phyloP scores from a whole-genome alignment of 2,113 vertebrate genomes.

The Hystrix brachyura region DNA sequence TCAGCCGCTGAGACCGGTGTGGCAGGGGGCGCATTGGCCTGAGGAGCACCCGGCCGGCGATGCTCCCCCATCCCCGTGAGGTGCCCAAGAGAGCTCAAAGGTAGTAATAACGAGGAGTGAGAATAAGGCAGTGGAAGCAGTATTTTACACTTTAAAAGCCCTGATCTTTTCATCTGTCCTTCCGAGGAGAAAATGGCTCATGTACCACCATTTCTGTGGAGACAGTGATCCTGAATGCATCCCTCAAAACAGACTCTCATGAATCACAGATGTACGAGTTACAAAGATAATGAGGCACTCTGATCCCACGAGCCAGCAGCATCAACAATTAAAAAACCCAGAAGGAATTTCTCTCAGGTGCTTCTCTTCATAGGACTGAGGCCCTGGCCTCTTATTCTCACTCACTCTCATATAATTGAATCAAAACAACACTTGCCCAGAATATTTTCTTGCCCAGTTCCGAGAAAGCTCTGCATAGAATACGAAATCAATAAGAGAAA shows the following conservation, averaged over 20 bases:
- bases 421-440: neutral
- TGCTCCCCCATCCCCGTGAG: neutral
- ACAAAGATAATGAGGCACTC: neutral
- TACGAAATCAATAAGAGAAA: slow-evolving; percentile 16
- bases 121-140: neutral
- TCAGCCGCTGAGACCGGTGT: rapidly evolving
- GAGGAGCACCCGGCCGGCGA: too few species aligned
- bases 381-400: neutral
- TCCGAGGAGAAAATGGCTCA: slow-evolving; percentile 40
- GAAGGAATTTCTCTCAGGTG: neutral
- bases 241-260: slow-evolving; percentile 2
- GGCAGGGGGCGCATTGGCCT: too few species aligned
- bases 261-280: slow-evolving; percentile 5
- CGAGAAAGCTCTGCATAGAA: neutral
- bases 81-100: neutral
- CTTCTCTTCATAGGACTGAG: neutral
- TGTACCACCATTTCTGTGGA: slow-evolving; percentile 27
- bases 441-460: neutral
- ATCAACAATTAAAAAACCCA: slow-evolving; percentile 7
- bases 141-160: slow-evolving; percentile 56
- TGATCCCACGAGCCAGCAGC: neutral
- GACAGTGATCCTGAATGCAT: slow-evolving; percentile 54
- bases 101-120: too few species aligned
- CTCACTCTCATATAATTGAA: neutral
- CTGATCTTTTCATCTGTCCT: slow-evolving; percentile 62